phyloP scores from a whole-genome alignment of 2,888 invertebrate genomes.

The Ischnus inquisitorius region DNA sequence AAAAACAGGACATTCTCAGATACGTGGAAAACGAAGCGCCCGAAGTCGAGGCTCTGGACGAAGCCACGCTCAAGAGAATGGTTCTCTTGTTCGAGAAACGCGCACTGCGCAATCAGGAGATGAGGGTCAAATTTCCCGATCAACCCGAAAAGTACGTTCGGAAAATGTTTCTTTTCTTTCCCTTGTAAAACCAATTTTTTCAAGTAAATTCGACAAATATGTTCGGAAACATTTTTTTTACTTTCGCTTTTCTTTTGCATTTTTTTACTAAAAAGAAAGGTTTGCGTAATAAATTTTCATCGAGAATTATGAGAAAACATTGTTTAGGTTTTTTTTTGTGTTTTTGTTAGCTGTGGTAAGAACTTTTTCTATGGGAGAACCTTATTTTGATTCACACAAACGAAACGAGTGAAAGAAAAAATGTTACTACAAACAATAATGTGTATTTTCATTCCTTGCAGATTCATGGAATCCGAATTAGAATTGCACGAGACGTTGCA shows the following conservation, averaged over 20 bases:
- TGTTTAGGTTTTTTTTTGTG: no score
- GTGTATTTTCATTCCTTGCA: slow-evolving; percentile 75
- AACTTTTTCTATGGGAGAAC: no score
- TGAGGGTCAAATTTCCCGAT: slow-evolving; percentile 99
- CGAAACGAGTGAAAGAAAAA: no score
- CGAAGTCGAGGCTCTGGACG: slow-evolving; percentile 95
- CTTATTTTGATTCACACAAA: background rate
- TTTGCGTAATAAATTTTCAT: no score
- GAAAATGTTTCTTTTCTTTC: background rate
- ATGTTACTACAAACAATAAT: no score
- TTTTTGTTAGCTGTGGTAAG: no score
- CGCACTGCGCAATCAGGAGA: slow-evolving; percentile 97
- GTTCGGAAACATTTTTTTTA: no score
- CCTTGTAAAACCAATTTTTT: background rate
- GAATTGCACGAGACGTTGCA: slow-evolving; percentile 95
- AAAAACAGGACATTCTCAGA: slow-evolving; percentile 92
- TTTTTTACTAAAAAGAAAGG: no score
- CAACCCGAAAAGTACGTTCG: slow-evolving; percentile 93
- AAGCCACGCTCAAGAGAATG: slow-evolving; percentile 94
- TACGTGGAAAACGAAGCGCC: slow-evolving; percentile 94
- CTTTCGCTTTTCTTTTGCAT: no score
- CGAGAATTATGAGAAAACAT: no score
- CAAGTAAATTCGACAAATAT: no score
- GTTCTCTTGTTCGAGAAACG: slow-evolving; percentile 97
- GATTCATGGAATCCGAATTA: slow-evolving; percentile 98